Conservation (phyloP, 2,888 invertebrate genomes). For the Apotomis betuletana region DNA sequence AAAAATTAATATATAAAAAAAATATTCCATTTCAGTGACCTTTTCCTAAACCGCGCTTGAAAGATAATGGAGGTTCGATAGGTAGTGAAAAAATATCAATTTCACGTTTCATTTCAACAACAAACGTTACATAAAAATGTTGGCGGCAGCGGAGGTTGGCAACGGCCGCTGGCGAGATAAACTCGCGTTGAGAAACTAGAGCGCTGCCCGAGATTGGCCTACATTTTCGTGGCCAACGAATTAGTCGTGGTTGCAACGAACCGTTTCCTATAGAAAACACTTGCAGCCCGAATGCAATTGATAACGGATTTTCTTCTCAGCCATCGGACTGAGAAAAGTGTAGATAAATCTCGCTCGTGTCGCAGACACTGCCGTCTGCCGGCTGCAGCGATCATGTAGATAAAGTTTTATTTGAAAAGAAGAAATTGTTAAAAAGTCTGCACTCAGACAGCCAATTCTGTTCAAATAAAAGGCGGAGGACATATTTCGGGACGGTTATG, state of each 20-base stretch:
- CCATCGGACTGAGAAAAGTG: slow-evolving; percentile 41
- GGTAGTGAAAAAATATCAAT: slow-evolving; percentile 50
- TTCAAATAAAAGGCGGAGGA: slow-evolving; percentile 29
- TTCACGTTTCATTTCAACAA: slow-evolving; percentile 77
- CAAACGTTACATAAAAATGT: slow-evolving; percentile 78
- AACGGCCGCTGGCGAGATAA: slow-evolving; percentile 75
- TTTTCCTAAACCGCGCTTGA: slow-evolving; percentile 10
- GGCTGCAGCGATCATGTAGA: slow-evolving; percentile 40
- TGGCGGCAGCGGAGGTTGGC: slow-evolving; percentile 73
- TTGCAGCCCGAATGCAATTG: slow-evolving; percentile 67
- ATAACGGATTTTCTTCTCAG: slow-evolving; percentile 61
- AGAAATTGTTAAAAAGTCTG: slow-evolving; percentile 40
- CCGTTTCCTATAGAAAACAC: slow-evolving; percentile 73
- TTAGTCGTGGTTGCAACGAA: slow-evolving; percentile 77
- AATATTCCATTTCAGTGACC: slow-evolving; percentile 11
- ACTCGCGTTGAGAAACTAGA: slow-evolving; percentile 80
- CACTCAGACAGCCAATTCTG: slow-evolving; percentile 28
- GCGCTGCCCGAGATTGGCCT: slow-evolving; percentile 76
- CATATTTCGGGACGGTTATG: neutral
- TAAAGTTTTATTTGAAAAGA: slow-evolving; percentile 40
- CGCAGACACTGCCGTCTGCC: slow-evolving; percentile 38
- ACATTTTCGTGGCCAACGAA: slow-evolving; percentile 72
- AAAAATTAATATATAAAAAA: slow-evolving; percentile 46
- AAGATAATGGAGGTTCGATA: slow-evolving; percentile 46
- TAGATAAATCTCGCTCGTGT: slow-evolving; percentile 44